These are phyloP conservation scores for Temnothorax unifasciatus DNA, from an alignment of 2,888 invertebrate species.

Conservation along the genomic window DNA sequence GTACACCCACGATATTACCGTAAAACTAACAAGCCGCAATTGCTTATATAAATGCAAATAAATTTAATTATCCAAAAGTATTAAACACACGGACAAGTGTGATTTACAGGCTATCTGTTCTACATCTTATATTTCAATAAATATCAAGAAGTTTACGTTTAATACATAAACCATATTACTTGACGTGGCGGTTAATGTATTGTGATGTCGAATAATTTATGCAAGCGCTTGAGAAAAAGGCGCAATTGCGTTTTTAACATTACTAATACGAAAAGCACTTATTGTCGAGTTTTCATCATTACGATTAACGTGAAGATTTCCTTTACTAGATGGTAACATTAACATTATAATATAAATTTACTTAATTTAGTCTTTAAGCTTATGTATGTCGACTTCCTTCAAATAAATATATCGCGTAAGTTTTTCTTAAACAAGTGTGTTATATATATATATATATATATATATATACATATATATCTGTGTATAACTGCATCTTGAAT, in stretches of 20 bases:
- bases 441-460: not conserved
- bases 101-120: conserved; percentile 15
- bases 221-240: not conserved
- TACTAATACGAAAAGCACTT: not conserved
- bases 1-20: conserved; percentile 53
- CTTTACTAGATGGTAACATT: not conserved
- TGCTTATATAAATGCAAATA: conserved; percentile 59
- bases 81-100: conserved; percentile 27
- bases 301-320: not conserved
- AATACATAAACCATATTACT: not conserved
- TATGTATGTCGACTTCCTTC: not conserved
- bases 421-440: not conserved
- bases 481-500: not conserved
- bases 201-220: not conserved
- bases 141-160: conserved; percentile 24
- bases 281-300: not conserved
- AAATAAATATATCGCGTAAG: too few species aligned
- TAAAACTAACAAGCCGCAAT: conserved; percentile 55
- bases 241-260: not conserved
- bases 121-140: conserved; percentile 29
- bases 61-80: conserved; percentile 57
- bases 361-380: not conserved
- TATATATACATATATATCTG: not conserved
- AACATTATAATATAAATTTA: not conserved
- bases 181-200: conserved; percentile 12